Evolutionary conservation across 2,888 invertebrate species (phyloP).

Genomic region (Lepidocyrtinus sp.): DNA sequence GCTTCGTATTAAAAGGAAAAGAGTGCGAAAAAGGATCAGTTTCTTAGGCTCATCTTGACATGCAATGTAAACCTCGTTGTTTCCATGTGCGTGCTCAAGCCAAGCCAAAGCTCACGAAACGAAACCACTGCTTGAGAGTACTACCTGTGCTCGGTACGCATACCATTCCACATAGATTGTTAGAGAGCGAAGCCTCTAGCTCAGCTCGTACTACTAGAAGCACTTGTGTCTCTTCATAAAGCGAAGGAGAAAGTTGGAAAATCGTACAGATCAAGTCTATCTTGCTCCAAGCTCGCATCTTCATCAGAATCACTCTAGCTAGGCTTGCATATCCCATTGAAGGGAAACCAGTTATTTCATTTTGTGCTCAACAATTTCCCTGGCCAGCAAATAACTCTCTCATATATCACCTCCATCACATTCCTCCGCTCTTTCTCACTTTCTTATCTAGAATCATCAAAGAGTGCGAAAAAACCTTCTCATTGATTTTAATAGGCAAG

Average conservation of each 20-base stretch:
- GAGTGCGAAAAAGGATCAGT: constrained; percentile 1
- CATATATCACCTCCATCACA: constrained; percentile 16
- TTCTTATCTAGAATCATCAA: constrained; percentile 18
- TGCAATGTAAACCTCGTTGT: constrained; percentile 18
- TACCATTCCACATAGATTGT: not conserved
- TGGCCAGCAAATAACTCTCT: not conserved
- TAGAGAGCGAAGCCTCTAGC: not conserved
- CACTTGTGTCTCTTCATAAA: constrained; percentile 6
- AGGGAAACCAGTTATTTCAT: constrained; percentile 5
- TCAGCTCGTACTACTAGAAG: not conserved
- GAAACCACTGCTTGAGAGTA: not conserved
- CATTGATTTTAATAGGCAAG: constrained; percentile 46
- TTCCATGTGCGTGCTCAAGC: constrained; percentile 17
- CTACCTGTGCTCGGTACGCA: constrained; percentile 6
- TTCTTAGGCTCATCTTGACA: not conserved
- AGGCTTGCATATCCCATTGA: not conserved
- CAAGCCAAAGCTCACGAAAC: constrained; percentile 4
- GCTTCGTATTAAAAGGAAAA: constrained; percentile 11
- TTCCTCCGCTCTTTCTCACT: constrained; percentile 15
- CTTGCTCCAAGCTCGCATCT: constrained; percentile 14
- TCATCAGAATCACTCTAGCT: constrained; percentile 2
- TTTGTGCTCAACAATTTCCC: constrained; percentile 9
- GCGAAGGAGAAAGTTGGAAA: not conserved
- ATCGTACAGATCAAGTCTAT: not conserved
- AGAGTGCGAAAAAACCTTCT: constrained; percentile 21